Evolutionary conservation across 2,888 invertebrate genomes (phyloP).

Genomic region (Julus scanicus): DNA sequence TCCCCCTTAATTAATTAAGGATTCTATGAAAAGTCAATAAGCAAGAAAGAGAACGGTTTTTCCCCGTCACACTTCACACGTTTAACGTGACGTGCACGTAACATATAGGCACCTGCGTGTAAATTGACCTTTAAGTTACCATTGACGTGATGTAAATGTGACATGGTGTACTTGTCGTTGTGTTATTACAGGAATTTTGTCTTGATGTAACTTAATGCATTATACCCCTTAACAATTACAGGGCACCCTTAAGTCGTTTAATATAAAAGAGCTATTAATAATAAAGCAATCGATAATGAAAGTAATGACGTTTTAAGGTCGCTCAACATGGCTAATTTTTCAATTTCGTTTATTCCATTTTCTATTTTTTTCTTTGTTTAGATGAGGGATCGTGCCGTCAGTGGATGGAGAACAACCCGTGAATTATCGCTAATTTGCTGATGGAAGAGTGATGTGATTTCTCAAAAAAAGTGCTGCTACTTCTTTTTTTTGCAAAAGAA

Average conservation of each 20-base stretch:
- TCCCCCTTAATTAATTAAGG: no score
- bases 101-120: no score
- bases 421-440: conserved; percentile 30
- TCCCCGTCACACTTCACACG: no score
- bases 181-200: no score
- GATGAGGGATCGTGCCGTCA: conserved; percentile 27
- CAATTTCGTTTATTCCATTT: neutral
- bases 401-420: conserved; percentile 28
- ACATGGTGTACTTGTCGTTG: no score
- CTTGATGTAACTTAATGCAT: no score
- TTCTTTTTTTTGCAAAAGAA: conserved; percentile 5
- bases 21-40: no score
- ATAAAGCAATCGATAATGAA: neutral
- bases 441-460: conserved; percentile 15
- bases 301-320: neutral
- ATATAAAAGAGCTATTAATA: neutral
- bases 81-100: no score
- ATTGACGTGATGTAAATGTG: no score
- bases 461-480: neutral
- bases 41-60: no score
- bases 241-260: neutral
- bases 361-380: neutral
- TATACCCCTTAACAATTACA: neutral
- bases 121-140: no score
- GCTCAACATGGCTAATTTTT: neutral